Evolutionary conservation across 2,797 vertebrate genomes (phyloP).

Genomic region (Alosa sapidissima): DNA sequence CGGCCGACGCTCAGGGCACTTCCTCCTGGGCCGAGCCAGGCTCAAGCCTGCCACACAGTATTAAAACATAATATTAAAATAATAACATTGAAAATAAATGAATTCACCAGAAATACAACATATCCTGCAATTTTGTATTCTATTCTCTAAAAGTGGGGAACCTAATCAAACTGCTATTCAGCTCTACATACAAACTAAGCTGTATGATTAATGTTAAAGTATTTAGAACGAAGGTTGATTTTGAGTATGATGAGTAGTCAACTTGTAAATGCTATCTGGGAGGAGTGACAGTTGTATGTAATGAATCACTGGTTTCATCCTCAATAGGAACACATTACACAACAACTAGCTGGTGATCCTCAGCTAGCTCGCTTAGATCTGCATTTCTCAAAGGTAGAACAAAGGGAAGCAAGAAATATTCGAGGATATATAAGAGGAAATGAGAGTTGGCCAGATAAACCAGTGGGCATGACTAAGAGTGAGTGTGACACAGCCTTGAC

Average conservation of each 20-base stretch:
- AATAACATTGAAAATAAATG: too few relatives aligned
- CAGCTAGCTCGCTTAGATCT: too few relatives aligned
- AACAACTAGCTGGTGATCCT: too few relatives aligned
- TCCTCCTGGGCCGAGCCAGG: conserved; percentile 71
- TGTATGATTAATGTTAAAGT: background rate
- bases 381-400: background rate
- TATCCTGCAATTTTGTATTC: background rate
- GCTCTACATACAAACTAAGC: background rate
- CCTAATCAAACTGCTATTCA: too few relatives aligned
- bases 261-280: background rate
- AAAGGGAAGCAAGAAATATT: background rate
- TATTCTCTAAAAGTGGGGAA: background rate
- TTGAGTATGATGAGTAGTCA: background rate
- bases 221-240: background rate
- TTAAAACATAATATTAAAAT: background rate
- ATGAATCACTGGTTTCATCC: background rate
- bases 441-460: background rate
- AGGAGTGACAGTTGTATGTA: background rate
- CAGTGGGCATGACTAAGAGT: background rate
- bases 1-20: conserved; percentile 78
- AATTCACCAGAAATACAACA: too few relatives aligned
- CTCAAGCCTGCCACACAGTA: conserved; percentile 61
- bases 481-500: background rate
- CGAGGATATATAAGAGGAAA: too few relatives aligned
- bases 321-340: too few relatives aligned